A percentile compares a stretch with the other conserved stretches of the same genome.
Evolutionary conservation across 2,888 invertebrate species (phyloP).

Genomic region (Rotaria macrura): DNA sequence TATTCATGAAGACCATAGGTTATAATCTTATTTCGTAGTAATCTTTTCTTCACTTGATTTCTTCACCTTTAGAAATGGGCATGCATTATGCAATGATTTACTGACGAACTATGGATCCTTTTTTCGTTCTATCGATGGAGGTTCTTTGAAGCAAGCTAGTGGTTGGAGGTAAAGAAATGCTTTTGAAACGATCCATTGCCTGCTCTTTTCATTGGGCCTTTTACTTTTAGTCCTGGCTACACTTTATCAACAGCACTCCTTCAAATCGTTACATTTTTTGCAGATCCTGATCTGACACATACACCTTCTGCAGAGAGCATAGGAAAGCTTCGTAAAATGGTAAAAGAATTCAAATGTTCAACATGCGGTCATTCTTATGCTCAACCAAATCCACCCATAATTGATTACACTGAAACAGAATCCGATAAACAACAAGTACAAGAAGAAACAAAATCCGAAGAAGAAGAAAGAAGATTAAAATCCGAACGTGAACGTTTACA

Average conservation of each 20-base stretch:
- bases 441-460: not conserved
- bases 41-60: not conserved
- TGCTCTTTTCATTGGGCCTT: no score
- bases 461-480: not conserved
- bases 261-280: not conserved
- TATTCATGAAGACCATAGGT: not conserved
- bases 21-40: no score
- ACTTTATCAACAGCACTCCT: not conserved
- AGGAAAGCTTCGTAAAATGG: not conserved
- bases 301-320: not conserved
- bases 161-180: conserved; percentile 12
- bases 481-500: not conserved
- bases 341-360: not conserved
- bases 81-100: not conserved
- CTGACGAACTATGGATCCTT: not conserved
- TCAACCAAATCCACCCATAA: not conserved
- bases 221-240: not conserved
- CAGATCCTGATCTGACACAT: not conserved
- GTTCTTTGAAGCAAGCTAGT: not conserved
- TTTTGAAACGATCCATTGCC: no score
- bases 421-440: not conserved
- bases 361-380: not conserved
- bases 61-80: not conserved
- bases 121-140: not conserved
- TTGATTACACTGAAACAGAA: not conserved